These are phyloP conservation scores for Hirundichthys speculiger DNA, from an alignment of 2,113 vertebrate species.

Conservation along the genomic window DNA sequence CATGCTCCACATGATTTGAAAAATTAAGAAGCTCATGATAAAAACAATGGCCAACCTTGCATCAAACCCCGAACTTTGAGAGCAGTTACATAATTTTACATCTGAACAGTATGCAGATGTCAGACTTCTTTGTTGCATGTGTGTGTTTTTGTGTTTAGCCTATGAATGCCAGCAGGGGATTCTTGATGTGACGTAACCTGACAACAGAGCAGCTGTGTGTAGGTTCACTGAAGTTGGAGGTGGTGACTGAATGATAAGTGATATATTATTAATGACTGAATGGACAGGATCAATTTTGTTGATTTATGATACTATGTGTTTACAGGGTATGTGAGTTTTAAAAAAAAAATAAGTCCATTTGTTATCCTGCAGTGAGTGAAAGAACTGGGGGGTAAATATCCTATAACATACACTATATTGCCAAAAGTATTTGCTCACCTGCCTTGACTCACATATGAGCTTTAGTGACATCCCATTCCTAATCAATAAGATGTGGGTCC, in stretches of 20 bases:
- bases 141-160: neutral
- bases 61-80: neutral
- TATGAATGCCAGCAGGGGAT: neutral
- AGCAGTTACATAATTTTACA: neutral
- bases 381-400: slow-evolving; percentile 39
- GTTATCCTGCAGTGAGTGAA: slow-evolving; percentile 59
- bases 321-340: slow-evolving; percentile 1
- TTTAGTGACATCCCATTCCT: too few species aligned
- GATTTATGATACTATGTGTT: slow-evolving; percentile 9
- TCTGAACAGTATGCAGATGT: neutral
- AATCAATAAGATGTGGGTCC: too few species aligned
- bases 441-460: too few species aligned
- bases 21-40: neutral
- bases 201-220: slow-evolving; percentile 9
- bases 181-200: neutral
- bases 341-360: slow-evolving; percentile 72
- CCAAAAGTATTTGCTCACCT: too few species aligned
- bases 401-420: too few species aligned
- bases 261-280: slow-evolving; percentile 10
- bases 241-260: slow-evolving; percentile 28
- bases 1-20: neutral
- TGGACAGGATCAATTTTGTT: neutral
- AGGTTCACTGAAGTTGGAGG: slow-evolving; percentile 13
- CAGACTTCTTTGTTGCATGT: neutral
- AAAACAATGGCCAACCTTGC: neutral